A percentile compares a stretch with the other conserved stretches of the same genome.
Conservation (phyloP, 2,113 vertebrate species). For the Erythrocercus mccallii region DNA sequence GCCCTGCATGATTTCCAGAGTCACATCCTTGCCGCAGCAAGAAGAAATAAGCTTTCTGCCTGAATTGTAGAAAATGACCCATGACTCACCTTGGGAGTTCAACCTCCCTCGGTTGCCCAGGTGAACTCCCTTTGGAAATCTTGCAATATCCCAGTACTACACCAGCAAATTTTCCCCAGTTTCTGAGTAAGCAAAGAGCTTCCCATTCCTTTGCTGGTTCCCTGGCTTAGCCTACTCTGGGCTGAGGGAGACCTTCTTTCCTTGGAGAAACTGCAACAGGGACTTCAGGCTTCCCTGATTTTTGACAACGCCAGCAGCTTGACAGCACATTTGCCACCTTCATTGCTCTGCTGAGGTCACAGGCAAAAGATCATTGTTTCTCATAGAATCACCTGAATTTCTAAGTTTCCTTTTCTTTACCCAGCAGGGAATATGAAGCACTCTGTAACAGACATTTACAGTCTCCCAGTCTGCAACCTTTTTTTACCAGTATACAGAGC, state of each 20-base stretch:
- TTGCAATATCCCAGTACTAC: background rate
- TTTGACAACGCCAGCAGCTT: background rate
- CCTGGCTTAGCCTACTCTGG: background rate
- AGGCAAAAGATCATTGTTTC: background rate
- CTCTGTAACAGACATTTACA: background rate
- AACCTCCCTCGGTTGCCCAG: too few relatives aligned
- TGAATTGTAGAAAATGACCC: background rate
- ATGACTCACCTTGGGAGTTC: background rate
- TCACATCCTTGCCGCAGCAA: background rate
- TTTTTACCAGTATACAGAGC: background rate
- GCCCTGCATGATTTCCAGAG: rapidly evolving
- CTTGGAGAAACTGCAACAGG: background rate
- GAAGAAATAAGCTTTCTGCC: background rate
- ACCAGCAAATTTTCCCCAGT: background rate
- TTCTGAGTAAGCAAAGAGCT: background rate
- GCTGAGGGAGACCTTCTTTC: background rate
- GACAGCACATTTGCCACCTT: background rate
- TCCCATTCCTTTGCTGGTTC: background rate
- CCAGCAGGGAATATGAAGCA: background rate
- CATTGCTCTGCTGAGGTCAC: background rate
- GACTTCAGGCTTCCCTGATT: background rate
- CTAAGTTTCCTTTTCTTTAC: background rate
- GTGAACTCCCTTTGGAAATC: background rate
- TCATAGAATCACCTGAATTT: background rate
- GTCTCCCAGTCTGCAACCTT: background rate